Conservation (phyloP, 2,888 invertebrate genomes). For the Trachelus iudaicus region DNA sequence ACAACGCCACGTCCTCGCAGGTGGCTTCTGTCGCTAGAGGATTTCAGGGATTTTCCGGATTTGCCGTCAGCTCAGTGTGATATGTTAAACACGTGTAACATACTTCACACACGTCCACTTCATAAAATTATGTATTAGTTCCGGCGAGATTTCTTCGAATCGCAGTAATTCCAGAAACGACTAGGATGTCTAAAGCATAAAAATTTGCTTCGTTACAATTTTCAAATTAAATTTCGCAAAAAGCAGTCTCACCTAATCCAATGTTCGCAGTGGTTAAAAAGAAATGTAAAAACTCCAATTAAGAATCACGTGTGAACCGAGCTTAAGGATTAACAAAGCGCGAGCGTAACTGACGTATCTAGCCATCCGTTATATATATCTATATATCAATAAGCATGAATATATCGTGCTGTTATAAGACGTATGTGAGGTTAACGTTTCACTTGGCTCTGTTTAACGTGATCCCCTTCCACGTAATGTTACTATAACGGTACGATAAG, state of each 20-base stretch:
- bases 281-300: neutral
- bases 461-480: neutral
- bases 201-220: neutral
- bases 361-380: neutral
- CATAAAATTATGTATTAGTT: slow-evolving; percentile 50
- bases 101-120: slow-evolving; percentile 24
- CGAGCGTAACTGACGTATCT: neutral
- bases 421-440: too few species aligned
- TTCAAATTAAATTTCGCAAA: neutral
- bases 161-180: slow-evolving; percentile 10
- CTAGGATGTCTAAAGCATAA: neutral
- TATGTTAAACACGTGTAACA: slow-evolving; percentile 52
- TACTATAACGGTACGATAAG: neutral
- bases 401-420: neutral
- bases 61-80: slow-evolving; percentile 34
- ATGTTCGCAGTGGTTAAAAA: neutral
- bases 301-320: neutral
- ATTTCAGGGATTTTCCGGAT: slow-evolving; percentile 46
- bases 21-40: slow-evolving; percentile 48
- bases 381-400: neutral
- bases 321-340: neutral
- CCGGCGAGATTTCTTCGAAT: slow-evolving; percentile 36
- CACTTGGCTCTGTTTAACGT: neutral
- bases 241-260: neutral
- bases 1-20: slow-evolving; percentile 32